Conservation (phyloP, 2,888 invertebrate species). For the Tetragonula carbonaria region DNA sequence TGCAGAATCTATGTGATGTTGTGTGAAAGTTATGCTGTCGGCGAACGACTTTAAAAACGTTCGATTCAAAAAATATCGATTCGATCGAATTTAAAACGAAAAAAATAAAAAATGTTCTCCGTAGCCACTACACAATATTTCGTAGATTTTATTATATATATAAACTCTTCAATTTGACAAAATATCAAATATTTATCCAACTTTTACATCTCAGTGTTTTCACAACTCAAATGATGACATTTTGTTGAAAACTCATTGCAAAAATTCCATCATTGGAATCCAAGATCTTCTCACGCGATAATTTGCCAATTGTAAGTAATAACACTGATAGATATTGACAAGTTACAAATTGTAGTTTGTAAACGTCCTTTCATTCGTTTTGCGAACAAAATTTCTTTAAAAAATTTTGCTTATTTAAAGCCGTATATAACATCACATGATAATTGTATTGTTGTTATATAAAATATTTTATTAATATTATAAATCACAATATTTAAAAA, state of each 20-base stretch:
- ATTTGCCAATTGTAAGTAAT: background rate
- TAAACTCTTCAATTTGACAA: background rate
- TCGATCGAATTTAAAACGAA: background rate
- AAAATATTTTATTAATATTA: too few relatives aligned
- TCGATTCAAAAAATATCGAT: background rate
- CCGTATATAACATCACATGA: too few relatives aligned
- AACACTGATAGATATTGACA: background rate
- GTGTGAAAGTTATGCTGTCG: background rate
- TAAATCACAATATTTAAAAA: too few relatives aligned
- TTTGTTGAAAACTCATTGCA: background rate
- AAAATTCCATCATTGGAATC: background rate
- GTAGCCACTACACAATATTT: background rate
- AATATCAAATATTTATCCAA: background rate
- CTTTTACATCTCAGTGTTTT: background rate
- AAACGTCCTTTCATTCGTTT: background rate
- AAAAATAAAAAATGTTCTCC: background rate
- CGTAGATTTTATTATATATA: background rate
- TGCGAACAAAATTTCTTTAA: too few relatives aligned
- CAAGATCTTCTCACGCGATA: background rate
- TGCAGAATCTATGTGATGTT: background rate
- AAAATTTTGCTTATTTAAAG: too few relatives aligned
- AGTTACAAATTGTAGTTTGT: background rate
- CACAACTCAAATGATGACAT: background rate
- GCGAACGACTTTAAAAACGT: background rate
- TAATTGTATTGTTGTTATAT: too few relatives aligned